Base-by-base conservation (phyloP, 2,888 invertebrate genomes). In the Cyclophora albipunctata region DNA sequence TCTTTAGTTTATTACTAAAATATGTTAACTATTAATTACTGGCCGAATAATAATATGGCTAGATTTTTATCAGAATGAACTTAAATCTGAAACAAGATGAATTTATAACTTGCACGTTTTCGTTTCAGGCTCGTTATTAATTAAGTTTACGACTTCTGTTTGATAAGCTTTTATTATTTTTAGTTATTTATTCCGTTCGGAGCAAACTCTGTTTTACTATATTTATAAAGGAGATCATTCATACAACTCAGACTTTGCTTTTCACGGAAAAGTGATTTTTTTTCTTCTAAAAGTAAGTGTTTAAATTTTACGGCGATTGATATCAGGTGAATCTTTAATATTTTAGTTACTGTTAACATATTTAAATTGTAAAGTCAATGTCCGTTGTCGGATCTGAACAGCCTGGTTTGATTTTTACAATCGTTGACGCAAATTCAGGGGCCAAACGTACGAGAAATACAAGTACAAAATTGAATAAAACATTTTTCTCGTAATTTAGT, bases 401-500 rank as follows among this genome's bases (percentile, higher is more conserved):
- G 55, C 48, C 46, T 45, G 53, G 60, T 62, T 58, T 66, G 4
- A 7, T 42, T 43, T 20, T 43, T 33, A 43, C 60, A 67, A 71
- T 64, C 75, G 71, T 64, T 67, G 55, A 80, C 77, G 78, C 68
- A 76, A 76, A 75, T 73, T 81, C 80, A 75, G 85, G 86, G 85
- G 84, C 84, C 85, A 85, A 85, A 76, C 60, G 68, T 77, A 80
- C 82, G 83, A 80, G 79, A 77, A 77, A 68, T 73, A 73, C 71
- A 76, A 85, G 85, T 85, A 85, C 85, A 86, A 86, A 83, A 78
- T 76, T 73, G 50, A 73, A 71, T 67, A 5, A 34, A 76, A 76
- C 73, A 71, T 52, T 59, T 73, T 77, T 79, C 76, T 81, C 78
- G 76, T 79, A 71, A 75, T 81, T 84, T 75, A 79, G 76, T 83